phyloP scores from a whole-genome alignment of 2,888 invertebrate species.

The Macrophya annulata region DNA sequence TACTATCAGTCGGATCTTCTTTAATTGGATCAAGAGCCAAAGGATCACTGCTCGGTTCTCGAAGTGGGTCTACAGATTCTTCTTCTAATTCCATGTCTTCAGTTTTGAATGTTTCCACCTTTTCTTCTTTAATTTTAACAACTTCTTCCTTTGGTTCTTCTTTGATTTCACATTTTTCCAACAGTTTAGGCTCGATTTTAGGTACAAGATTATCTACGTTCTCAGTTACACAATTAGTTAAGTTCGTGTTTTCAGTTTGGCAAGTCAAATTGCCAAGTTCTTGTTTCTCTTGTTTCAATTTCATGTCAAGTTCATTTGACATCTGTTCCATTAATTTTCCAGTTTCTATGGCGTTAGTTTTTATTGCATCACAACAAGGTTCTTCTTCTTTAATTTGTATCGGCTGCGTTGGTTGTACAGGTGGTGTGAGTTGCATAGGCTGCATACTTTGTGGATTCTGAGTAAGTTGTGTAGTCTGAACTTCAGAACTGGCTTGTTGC shows the following conservation, averaged over 20 bases:
- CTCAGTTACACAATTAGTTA: conserved; percentile 56
- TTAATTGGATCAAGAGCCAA: conserved; percentile 74
- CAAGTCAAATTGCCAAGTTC: conserved; percentile 52
- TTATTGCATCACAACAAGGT: conserved; percentile 35
- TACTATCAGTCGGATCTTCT: conserved; percentile 80
- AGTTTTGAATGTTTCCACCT: conserved; percentile 57
- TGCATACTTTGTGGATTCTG: conserved; percentile 64
- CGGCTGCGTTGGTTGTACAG: conserved; percentile 62
- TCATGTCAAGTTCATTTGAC: conserved; percentile 62
- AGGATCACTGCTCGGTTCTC: conserved; percentile 72
- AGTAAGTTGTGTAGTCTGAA: conserved; percentile 40
- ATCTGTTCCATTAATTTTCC: conserved; percentile 59
- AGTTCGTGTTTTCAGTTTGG: conserved; percentile 47
- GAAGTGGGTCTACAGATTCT: conserved; percentile 67
- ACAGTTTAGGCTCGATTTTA: conserved; percentile 67
- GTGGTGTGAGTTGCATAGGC: conserved; percentile 69
- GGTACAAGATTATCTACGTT: conserved; percentile 58
- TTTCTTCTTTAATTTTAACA: conserved; percentile 67
- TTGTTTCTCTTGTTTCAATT: conserved; percentile 64
- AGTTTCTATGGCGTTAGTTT: conserved; percentile 55
- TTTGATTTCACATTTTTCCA: conserved; percentile 65
- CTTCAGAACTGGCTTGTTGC: conserved; percentile 38
- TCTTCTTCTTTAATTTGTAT: conserved; percentile 64
- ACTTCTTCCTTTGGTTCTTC: conserved; percentile 64
- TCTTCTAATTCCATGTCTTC: conserved; percentile 71